phyloP scores from a whole-genome alignment of 2,797 vertebrate species.

The Notamacropus eugenii region DNA sequence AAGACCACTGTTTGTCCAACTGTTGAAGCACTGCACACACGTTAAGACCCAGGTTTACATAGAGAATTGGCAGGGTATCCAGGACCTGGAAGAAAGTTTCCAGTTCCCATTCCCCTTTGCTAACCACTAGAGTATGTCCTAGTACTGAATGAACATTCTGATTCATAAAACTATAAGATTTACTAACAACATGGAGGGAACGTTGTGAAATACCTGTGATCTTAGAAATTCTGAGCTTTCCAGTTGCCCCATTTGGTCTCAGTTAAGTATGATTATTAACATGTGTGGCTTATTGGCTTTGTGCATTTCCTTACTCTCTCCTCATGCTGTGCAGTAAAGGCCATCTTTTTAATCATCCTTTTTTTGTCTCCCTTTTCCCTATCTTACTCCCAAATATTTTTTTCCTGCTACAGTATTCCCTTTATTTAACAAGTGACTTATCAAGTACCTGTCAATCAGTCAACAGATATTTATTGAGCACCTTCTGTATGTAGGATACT shows the following conservation, averaged over 20 bases:
- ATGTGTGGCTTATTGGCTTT: neutral
- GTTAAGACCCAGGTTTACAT: constrained; percentile 33
- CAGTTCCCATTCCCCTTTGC: constrained; percentile 53
- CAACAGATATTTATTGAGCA: neutral
- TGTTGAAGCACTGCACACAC: neutral
- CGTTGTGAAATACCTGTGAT: constrained; percentile 48
- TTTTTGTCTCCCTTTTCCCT: neutral
- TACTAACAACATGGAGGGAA: constrained; percentile 44
- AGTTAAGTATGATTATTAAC: neutral
- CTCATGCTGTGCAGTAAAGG: neutral
- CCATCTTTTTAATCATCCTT: neutral
- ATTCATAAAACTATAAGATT: constrained; percentile 64
- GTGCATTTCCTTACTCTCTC: neutral
- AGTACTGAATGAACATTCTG: constrained; percentile 63
- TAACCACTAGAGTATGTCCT: constrained; percentile 47
- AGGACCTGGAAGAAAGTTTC: constrained; percentile 62
- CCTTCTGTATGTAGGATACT: constrained; percentile 22
- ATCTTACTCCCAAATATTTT: constrained; percentile 21
- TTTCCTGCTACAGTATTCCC: constrained; percentile 44
- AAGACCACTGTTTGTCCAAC: neutral
- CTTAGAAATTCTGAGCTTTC: neutral
- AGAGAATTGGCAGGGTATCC: constrained; percentile 32
- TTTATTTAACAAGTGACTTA: constrained; percentile 43
- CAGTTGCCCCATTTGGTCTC: neutral
- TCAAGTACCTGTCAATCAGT: constrained; percentile 7